Evolutionary conservation across 2,113 vertebrate genomes (phyloP), one percentile per base, ranked within the genome.

Genomic region (Rhadina sibilatrix): DNA sequence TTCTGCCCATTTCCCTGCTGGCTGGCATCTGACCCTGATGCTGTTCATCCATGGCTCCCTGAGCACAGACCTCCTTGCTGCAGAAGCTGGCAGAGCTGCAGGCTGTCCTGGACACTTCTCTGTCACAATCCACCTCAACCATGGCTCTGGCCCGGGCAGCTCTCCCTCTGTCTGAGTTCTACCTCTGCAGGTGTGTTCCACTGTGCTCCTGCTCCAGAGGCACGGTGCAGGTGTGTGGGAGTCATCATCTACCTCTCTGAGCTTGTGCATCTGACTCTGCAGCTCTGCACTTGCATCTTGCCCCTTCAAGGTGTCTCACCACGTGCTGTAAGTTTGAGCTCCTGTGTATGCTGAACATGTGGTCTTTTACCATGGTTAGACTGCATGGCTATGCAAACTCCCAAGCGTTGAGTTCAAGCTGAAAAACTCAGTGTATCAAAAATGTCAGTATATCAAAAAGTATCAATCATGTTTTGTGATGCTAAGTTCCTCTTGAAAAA

Each of bases 301-400:
- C 9, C 15, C 11, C 28, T 33, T 22, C 2, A 14, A 53, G n/a
- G 35, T 24, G 13, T 42, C 85, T 57, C 60, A 37, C 10, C n/a
- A 7, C 0, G 1, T 35, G 9, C 19, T 59, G 35, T 33, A 35
- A 38, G 7, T 28, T 33, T 31, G 31, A 79, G 44, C 11, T 60
- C 31, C 11, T 15, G 37, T 20, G 9, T 25, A 6, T 7, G 8
- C 11, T 1, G 2, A 56, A 30, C 0, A 1, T 3, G 35, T 15
- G 25, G 13, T 27, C 19, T 82, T 84, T 81, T 42, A 52, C 37
- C 1, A 1, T 25, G n/a, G 23, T 20, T 9, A 38, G 37, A 44
- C 18, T 4, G 9, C 3, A 2, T 17, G 44, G 44, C 24, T 44
- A 4, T 72, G 35, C 35, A 37, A 49, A 75, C 13, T 69, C 46